Base-by-base conservation (phyloP, 2,113 vertebrate species). In the Nibea coibor region DNA sequence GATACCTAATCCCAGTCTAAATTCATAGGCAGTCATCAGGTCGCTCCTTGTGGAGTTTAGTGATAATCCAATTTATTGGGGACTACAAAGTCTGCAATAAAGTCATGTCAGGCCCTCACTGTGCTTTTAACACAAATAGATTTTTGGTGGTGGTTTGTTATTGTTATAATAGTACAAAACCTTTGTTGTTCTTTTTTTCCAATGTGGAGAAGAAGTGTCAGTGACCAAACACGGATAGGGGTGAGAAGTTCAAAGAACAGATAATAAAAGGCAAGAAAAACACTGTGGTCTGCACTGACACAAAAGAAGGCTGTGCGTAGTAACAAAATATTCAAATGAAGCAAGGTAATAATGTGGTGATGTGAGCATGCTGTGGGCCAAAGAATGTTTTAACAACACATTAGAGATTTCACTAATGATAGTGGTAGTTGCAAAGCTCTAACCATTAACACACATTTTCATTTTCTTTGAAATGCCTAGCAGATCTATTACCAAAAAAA, bases 371-470 rank as follows among this genome's bases (percentile, higher is more conserved):
- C 87, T 85, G 75, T 69, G 78, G 74, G 78, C 81, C 84, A 74
- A 57, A 72, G 63, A 84, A 91, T 78, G 82, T 82, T 82, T 91
- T 84, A 87, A 88, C 83, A 89, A 80, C 80, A 76, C 80, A 89
- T 91, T 89, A 83, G 81, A 86, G 75, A 87, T 69, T 87, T 68
- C 87, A 68, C 73, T 90, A 90, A 92, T 92, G 83, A 79, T 80
- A 72, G 70, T 87, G 75, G 51, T 87, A 70, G 82, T 78, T 68
- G 78, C 72, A 83, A 89, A 84, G 87, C 83, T 68, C 73, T 86
- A 78, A 88, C 87, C 90, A 86, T 89, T 88, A 91, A 80, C 83
- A 74, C 82, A 88, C 86, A 87, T 88, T 91, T 90, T 91, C 65
- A 87, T 91, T 88, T 88, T 81, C 85, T 85, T 87, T 76, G 74